phyloP scores from a whole-genome alignment of 2,113 vertebrate species.

The Saimiri boliviensis region DNA sequence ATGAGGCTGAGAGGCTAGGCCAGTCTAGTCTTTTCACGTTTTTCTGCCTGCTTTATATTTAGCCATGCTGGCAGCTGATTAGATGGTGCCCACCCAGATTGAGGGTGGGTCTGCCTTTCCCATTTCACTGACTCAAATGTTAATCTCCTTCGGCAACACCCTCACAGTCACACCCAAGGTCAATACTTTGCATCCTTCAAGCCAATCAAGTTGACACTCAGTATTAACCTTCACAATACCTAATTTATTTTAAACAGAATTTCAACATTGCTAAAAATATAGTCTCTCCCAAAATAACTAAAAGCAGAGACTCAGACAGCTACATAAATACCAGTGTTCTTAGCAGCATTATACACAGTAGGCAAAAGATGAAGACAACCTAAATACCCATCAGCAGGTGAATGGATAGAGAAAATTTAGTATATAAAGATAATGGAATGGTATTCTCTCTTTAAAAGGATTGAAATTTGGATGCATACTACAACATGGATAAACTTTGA shows the following conservation, averaged over 20 bases:
- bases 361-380: background rate
- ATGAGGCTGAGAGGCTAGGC: too few relatives aligned
- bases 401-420: background rate
- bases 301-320: background rate
- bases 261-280: background rate
- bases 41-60: too few relatives aligned
- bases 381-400: background rate
- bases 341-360: background rate
- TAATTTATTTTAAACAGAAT: background rate
- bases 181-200: too few relatives aligned
- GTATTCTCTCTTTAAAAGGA: background rate
- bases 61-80: too few relatives aligned
- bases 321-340: background rate
- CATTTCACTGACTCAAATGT: too few relatives aligned
- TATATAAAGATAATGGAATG: background rate
- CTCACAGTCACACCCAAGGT: too few relatives aligned
- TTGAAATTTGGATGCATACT: background rate
- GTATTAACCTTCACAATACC: too few relatives aligned
- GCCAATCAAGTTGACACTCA: too few relatives aligned
- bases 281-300: background rate
- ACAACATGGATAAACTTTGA: background rate
- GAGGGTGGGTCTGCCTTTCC: too few relatives aligned
- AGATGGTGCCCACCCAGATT: too few relatives aligned
- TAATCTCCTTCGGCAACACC: too few relatives aligned
- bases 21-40: too few relatives aligned